Evolutionary conservation across 2,888 invertebrate genomes (phyloP).

Genomic region (Mythimna impura): DNA sequence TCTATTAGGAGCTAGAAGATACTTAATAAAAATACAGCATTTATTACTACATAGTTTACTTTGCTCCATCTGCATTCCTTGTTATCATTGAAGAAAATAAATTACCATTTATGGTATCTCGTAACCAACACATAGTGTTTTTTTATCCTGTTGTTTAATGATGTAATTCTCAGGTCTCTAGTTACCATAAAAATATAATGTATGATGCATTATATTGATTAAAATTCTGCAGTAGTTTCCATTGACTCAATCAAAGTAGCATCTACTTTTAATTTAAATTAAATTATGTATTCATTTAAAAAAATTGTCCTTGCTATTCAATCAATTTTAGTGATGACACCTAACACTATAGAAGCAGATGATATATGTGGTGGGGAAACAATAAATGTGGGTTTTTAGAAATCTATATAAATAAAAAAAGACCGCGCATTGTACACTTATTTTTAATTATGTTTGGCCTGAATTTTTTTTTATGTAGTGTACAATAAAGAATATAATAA

Average conservation of each 20-base stretch:
- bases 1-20: no score
- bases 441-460: no score
- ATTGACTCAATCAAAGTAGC: conserved; percentile 29
- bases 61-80: background rate
- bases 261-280: conserved; percentile 3
- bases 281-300: background rate
- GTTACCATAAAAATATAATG: conserved; percentile 17
- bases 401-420: no score
- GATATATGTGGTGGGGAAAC: background rate
- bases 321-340: background rate
- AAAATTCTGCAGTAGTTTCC: conserved; percentile 10
- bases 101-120: background rate
- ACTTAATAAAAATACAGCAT: background rate
- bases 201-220: conserved; percentile 4
- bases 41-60: background rate
- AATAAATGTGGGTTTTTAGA: background rate
- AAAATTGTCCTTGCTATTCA: conserved; percentile 1
- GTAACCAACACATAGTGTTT: background rate
- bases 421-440: no score
- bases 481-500: no score
- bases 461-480: no score
- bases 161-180: conserved; percentile 22
- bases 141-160: conserved; percentile 38
- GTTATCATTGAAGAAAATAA: conserved; percentile 17
- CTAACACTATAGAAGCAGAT: background rate